phyloP scores from a whole-genome alignment of 2,113 vertebrate genomes.

The Strix uralensis region DNA sequence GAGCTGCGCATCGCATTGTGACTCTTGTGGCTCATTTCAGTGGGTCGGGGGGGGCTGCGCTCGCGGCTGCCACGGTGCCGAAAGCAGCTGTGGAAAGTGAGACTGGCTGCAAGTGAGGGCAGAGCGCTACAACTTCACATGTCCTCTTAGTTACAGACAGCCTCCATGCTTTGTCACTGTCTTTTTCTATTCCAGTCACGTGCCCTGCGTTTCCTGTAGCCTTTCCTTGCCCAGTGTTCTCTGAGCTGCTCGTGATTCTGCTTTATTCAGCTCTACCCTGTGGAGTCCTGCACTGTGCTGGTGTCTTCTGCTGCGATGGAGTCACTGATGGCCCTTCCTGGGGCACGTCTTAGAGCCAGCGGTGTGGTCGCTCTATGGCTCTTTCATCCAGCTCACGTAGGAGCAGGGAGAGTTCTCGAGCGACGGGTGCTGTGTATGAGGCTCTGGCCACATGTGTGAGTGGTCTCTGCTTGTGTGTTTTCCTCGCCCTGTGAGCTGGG shows the following conservation, averaged over 20 bases:
- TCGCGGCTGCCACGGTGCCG: rapidly evolving
- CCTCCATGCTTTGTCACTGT: not conserved
- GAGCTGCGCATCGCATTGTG: rapidly evolving
- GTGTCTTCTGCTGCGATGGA: not conserved
- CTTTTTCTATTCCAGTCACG: not conserved
- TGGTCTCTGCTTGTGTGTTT: not conserved
- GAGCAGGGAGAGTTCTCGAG: not conserved
- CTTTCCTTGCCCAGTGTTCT: not conserved
- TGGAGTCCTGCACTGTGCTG: not conserved
- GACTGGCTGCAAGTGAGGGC: not conserved
- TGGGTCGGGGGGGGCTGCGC: not conserved
- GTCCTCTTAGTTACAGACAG: not conserved
- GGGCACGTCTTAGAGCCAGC: not conserved
- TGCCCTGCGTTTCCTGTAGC: not conserved
- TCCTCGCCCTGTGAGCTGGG: not conserved
- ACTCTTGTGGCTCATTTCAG: not conserved
- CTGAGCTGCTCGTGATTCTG: not conserved
- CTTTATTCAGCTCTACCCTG: not conserved
- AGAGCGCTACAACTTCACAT: not conserved
- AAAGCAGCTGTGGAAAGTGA: not conserved
- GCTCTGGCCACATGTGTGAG: not conserved
- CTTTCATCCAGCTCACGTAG: rapidly evolving
- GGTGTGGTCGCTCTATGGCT: rapidly evolving
- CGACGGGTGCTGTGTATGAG: not conserved
- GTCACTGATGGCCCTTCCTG: rapidly evolving